Conservation (phyloP, 1,140 invertebrate species). For the Trinorchestia longiramus region DNA sequence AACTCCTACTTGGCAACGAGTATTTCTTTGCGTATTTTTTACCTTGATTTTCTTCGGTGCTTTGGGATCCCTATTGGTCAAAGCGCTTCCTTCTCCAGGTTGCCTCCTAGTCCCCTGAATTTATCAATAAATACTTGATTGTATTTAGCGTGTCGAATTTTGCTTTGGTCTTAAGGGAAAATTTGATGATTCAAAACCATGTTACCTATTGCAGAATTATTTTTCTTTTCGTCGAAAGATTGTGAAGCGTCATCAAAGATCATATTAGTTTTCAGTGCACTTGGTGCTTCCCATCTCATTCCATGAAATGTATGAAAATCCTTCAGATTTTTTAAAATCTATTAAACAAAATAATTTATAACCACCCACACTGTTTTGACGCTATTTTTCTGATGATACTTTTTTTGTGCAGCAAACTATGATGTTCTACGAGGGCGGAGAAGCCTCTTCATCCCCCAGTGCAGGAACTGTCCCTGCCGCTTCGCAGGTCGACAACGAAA, state of each 20-base stretch:
- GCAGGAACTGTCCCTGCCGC: not conserved
- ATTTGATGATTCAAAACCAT: not conserved
- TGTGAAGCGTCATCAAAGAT: not conserved
- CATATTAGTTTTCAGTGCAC: not conserved
- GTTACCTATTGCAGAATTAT: not conserved
- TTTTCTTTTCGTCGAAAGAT: not conserved
- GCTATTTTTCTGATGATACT: no score
- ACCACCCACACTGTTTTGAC: not conserved
- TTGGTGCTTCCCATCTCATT: no score
- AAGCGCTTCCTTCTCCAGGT: not conserved
- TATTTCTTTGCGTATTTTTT: not conserved
- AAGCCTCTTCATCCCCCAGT: not conserved
- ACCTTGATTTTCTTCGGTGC: not conserved
- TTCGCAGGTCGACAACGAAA: not conserved
- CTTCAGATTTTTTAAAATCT: not conserved
- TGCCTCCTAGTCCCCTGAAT: not conserved
- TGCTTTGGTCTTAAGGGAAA: not conserved
- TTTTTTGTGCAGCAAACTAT: constrained; percentile 34
- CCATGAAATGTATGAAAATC: not conserved
- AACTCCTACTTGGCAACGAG: no score
- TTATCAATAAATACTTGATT: not conserved
- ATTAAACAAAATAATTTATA: not conserved
- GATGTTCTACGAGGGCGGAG: constrained; percentile 26
- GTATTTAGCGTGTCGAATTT: not conserved
- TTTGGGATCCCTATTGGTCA: not conserved